These are phyloP conservation scores for Danionella dracula DNA, from an alignment of 2,797 vertebrate species.

Conservation along the genomic window DNA sequence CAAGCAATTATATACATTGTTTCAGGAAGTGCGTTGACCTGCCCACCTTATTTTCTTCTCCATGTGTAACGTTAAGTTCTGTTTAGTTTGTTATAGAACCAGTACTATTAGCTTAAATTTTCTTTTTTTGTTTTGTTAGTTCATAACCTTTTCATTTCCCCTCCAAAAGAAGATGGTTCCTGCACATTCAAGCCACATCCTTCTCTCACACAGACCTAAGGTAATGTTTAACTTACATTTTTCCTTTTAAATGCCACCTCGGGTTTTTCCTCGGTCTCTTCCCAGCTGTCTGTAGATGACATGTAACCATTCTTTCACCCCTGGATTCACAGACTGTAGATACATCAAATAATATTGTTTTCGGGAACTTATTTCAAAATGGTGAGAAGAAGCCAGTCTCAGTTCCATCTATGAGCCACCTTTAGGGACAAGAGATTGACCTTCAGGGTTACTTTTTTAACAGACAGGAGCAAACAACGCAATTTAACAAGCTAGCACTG, in stretches of 20 bases:
- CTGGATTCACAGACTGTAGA: constrained; percentile 16
- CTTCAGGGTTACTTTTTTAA: constrained; percentile 35
- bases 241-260: too few species aligned
- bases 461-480: too few species aligned
- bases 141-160: too few species aligned
- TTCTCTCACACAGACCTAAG: constrained; percentile 28
- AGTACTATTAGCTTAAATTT: too few species aligned
- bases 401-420: constrained; percentile 31
- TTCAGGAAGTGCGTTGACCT: too few species aligned
- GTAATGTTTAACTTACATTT: constrained; percentile 59
- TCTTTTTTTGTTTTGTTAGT: too few species aligned
- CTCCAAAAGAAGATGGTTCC: too few species aligned
- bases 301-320: constrained; percentile 52
- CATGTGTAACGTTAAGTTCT: too few species aligned
- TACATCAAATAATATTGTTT: constrained; percentile 43
- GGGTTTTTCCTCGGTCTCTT: too few species aligned
- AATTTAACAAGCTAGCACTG: constrained; percentile 32
- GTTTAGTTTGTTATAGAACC: too few species aligned
- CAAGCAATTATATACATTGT: too few species aligned
- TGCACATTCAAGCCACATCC: constrained; percentile 31
- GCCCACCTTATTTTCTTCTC: too few species aligned
- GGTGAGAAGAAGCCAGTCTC: constrained; percentile 38
- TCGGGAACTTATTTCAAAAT: constrained; percentile 37
- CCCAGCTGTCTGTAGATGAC: constrained; percentile 54
- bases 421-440: constrained; percentile 37